These are phyloP conservation scores for Rostratula benghalensis DNA, from an alignment of 2,113 vertebrate species.

Conservation along the genomic window DNA sequence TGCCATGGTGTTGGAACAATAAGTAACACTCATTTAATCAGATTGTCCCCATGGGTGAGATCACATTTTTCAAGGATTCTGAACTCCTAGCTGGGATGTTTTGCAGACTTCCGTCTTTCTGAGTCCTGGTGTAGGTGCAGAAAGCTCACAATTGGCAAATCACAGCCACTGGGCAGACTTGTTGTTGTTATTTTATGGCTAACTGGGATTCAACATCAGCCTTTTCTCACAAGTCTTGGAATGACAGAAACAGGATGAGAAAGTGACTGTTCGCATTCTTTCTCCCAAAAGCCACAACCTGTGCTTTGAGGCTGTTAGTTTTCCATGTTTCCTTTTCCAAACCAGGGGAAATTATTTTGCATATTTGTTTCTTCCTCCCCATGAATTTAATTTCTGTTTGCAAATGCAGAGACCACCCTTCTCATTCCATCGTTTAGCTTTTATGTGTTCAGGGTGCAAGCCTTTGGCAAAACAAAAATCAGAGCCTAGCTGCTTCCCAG, in stretches of 20 bases:
- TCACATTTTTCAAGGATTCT: background rate
- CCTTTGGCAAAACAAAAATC: background rate
- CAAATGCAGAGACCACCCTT: background rate
- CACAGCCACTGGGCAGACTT: background rate
- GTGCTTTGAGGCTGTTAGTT: background rate
- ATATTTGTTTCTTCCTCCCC: background rate
- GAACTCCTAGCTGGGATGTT: background rate
- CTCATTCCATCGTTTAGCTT: background rate
- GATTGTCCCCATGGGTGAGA: slow-evolving; percentile 19
- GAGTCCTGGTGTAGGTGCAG: background rate
- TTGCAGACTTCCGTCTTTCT: background rate
- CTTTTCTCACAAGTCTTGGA: slow-evolving; percentile 6
- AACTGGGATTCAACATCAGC: background rate
- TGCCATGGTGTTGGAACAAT: slow-evolving; percentile 50
- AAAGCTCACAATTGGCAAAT: slow-evolving; percentile 30
- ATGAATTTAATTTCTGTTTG: background rate
- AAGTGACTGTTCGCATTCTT: background rate
- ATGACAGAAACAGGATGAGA: slow-evolving; percentile 1
- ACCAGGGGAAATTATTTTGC: background rate
- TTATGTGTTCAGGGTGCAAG: background rate
- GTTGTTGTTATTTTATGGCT: slow-evolving; percentile 23
- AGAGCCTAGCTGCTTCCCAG: background rate
- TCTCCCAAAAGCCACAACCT: background rate
- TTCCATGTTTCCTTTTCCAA: background rate
- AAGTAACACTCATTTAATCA: slow-evolving; percentile 19